These are phyloP conservation scores for Phalacrocorax carbo DNA, from an alignment of 2,113 vertebrate species.

Conservation along the genomic window DNA sequence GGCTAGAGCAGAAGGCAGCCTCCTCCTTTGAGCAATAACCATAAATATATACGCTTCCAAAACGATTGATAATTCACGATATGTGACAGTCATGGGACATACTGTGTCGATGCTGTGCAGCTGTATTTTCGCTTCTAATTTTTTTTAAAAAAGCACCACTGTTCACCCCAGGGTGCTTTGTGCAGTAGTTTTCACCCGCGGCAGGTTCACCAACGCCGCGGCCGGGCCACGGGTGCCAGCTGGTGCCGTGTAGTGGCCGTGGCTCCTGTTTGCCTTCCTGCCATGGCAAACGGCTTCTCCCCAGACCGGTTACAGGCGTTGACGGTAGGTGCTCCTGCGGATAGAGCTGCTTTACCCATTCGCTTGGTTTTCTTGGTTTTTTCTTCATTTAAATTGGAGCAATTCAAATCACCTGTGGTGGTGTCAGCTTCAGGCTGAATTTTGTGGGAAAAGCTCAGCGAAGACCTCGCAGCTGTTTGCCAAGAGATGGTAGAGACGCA, in stretches of 20 bases:
- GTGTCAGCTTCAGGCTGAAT: neutral
- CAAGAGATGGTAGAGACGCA: neutral
- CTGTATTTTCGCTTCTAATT: neutral
- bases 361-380: neutral
- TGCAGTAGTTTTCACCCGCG: rapidly evolving
- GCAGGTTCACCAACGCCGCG: rapidly evolving
- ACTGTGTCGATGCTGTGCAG: rapidly evolving
- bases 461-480: neutral
- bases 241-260: rapidly evolving
- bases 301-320: neutral
- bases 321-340: rapidly evolving
- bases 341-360: neutral
- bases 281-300: neutral
- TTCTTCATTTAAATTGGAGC: neutral
- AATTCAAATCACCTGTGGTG: neutral
- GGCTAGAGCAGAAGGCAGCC: neutral
- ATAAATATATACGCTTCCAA: neutral
- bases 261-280: neutral
- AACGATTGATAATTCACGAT: neutral
- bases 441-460: neutral
- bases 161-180: neutral
- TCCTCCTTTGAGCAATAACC: neutral
- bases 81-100: neutral
- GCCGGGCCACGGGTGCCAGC: too few relatives aligned
- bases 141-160: neutral